phyloP scores from a whole-genome alignment of 2,888 invertebrate species.

The Capitulum mitella region DNA sequence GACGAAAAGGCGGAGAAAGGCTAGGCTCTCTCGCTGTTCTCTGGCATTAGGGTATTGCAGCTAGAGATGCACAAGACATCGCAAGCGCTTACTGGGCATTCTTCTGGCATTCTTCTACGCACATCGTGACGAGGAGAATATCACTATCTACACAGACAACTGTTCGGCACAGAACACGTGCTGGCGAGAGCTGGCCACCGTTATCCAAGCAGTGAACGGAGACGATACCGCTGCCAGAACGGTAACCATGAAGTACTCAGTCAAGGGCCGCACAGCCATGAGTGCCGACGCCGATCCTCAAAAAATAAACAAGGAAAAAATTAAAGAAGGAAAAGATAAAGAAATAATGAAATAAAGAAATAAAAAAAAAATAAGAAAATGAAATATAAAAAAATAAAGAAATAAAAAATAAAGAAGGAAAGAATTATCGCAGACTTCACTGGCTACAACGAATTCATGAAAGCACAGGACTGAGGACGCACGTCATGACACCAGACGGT shows the following conservation, averaged over 20 bases:
- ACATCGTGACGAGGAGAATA: neutral
- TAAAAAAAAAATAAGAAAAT: too few relatives aligned
- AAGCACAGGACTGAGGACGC: neutral
- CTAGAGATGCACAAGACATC: neutral
- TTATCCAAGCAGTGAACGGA: neutral
- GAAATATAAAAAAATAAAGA: too few relatives aligned
- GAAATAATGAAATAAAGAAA: too few relatives aligned
- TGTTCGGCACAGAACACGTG: neutral
- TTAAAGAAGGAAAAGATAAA: too few relatives aligned
- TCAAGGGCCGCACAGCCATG: neutral
- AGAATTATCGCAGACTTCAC: neutral
- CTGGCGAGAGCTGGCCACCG: neutral
- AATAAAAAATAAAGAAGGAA: neutral
- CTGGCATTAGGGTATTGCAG: neutral
- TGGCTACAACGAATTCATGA: neutral
- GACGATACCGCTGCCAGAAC: neutral
- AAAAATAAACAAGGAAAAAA: neutral
- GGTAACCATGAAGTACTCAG: neutral
- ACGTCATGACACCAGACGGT: neutral
- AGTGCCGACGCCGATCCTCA: neutral
- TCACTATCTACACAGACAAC: neutral
- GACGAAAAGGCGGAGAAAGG: neutral
- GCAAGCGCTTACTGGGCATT: neutral
- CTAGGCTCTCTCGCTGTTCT: neutral
- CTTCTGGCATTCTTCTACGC: too few relatives aligned